Conservation (phyloP, 2,797 vertebrate species). For the Hydrophis major region DNA sequence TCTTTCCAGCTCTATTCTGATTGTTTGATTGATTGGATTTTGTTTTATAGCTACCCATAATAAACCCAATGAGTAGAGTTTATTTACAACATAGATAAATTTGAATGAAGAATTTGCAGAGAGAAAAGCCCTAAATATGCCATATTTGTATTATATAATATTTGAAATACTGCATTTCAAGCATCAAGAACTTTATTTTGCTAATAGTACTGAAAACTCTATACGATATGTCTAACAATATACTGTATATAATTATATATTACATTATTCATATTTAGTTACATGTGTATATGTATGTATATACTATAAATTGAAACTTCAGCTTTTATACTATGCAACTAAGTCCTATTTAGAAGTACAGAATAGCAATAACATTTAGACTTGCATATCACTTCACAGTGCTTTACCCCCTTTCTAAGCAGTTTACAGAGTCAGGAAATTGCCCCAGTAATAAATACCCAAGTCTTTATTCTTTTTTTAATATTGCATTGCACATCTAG, state of each 20-base stretch:
- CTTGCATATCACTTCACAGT: too few species aligned
- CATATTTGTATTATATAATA: background rate
- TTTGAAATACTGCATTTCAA: background rate
- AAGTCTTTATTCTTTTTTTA: slow-evolving; percentile 8
- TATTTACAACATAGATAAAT: background rate
- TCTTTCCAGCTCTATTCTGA: background rate
- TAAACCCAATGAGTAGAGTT: background rate
- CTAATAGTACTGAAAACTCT: background rate
- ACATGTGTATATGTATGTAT: background rate
- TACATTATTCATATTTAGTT: background rate
- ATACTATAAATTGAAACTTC: background rate
- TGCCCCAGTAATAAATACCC: background rate
- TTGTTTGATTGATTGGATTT: background rate
- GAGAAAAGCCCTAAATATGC: background rate
- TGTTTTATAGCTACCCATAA: background rate
- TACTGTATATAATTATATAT: background rate
- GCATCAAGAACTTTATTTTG: background rate
- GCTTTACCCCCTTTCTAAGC: too few species aligned
- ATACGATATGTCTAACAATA: background rate
- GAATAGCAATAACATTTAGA: too few species aligned
- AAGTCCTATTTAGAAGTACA: background rate
- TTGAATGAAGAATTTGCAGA: background rate
- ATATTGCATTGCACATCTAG: slow-evolving; percentile 23
- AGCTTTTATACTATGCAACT: background rate
- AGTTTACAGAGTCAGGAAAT: too few species aligned